A percentile compares a stretch with the other conserved stretches of the same genome.
phyloP scores from a whole-genome alignment of 1,140 invertebrate genomes.

The Drosophila chauvacae region DNA sequence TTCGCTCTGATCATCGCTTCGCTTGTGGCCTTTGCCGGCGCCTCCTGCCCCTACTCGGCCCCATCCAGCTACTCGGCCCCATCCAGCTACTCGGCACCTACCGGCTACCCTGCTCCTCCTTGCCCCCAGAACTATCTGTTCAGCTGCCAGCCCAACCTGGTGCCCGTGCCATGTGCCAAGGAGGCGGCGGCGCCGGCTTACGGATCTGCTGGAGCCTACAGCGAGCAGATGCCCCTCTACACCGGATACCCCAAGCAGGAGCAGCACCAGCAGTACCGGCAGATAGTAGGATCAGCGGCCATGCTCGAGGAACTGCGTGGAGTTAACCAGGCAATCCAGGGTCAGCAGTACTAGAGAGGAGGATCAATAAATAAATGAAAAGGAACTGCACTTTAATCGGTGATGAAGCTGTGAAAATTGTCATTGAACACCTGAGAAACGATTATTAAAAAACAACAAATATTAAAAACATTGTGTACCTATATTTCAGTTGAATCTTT shows the following conservation, averaged over 20 bases:
- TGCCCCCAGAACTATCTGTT: constrained; percentile 77
- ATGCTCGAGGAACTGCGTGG: constrained; percentile 33
- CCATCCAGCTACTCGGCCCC: constrained; percentile 17
- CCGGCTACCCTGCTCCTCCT: constrained; percentile 50
- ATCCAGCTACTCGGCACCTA: constrained; percentile 18
- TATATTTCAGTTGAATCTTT: no score
- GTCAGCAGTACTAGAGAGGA: constrained; percentile 23
- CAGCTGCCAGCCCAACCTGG: constrained; percentile 72
- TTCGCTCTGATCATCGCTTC: constrained; percentile 24
- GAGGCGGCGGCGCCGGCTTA: constrained; percentile 30
- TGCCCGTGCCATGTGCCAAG: constrained; percentile 62
- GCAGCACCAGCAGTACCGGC: constrained; percentile 18
- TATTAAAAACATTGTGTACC: neutral
- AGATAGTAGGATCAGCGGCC: constrained; percentile 17
- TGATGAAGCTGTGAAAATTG: neutral
- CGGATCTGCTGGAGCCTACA: constrained; percentile 68
- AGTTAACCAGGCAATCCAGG: constrained; percentile 30
- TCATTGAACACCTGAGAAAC: neutral
- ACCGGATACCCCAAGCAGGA: constrained; percentile 25
- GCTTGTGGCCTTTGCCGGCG: constrained; percentile 31
- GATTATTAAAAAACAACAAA: neutral
- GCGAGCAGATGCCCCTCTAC: constrained; percentile 55
- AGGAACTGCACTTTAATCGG: neutral
- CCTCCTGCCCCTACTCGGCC: constrained; percentile 29
- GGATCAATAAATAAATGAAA: neutral